Evolutionary conservation across 2,797 vertebrate genomes (phyloP).

Genomic region (Thaleichthys pacificus): DNA sequence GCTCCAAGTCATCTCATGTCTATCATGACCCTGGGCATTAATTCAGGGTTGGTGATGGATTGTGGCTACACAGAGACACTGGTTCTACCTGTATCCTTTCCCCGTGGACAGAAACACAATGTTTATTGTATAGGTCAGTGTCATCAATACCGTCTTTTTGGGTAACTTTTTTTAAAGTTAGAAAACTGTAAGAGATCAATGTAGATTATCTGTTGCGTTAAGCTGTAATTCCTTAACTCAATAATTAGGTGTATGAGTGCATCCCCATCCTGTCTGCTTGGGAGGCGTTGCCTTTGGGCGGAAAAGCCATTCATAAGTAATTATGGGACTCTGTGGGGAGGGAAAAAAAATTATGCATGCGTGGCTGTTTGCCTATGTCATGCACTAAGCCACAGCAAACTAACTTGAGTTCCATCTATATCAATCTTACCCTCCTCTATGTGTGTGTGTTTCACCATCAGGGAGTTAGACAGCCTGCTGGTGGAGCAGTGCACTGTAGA

Average conservation of each 20-base stretch:
- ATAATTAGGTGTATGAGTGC: slow-evolving; percentile 89
- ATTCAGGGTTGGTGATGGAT: slow-evolving; percentile 95
- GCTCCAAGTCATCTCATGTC: slow-evolving; percentile 97
- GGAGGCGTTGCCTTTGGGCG: slow-evolving; percentile 93
- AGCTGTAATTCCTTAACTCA: slow-evolving; percentile 63
- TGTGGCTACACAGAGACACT: slow-evolving; percentile 94
- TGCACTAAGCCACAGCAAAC: not conserved
- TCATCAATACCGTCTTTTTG: not conserved
- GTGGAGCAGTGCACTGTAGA: slow-evolving; percentile 93
- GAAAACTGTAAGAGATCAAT: not conserved
- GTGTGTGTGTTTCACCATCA: slow-evolving; percentile 53
- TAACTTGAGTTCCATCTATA: not conserved
- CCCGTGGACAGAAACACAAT: not conserved
- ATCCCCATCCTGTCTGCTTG: slow-evolving; percentile 92
- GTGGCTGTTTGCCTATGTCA: slow-evolving; percentile 13
- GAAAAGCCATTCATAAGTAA: slow-evolving; percentile 96
- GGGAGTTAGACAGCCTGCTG: slow-evolving; percentile 87
- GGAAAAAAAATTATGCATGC: not conserved
- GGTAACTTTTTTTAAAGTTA: too few species aligned
- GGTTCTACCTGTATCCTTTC: slow-evolving; percentile 92
- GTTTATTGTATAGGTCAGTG: not conserved
- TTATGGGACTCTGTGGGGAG: slow-evolving; percentile 40
- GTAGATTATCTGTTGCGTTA: not conserved
- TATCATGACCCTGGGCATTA: slow-evolving; percentile 94
- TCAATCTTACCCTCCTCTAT: not conserved